phyloP scores from a whole-genome alignment of 2,888 invertebrate genomes.

The Phasia obesa region DNA sequence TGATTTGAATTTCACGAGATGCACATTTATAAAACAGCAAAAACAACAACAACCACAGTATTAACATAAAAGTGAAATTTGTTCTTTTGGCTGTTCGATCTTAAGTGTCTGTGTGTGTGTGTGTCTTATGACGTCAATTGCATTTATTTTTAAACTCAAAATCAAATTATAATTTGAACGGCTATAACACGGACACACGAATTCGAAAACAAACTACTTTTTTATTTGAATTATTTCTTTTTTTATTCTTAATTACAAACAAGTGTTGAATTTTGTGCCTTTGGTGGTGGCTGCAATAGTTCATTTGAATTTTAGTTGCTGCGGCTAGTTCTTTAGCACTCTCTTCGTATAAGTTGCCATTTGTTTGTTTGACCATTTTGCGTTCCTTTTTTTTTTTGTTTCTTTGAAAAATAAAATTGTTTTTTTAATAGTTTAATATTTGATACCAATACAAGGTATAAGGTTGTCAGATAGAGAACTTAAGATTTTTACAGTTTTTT shows the following conservation, averaged over 20 bases:
- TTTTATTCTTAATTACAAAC: slow-evolving; percentile 39
- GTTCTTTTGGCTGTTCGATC: neutral
- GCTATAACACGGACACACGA: neutral
- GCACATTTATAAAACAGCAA: slow-evolving; percentile 49
- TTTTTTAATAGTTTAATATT: neutral
- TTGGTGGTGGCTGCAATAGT: slow-evolving; percentile 8
- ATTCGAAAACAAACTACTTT: neutral
- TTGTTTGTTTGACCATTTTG: slow-evolving; percentile 44
- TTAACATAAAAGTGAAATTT: neutral
- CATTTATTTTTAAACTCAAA: slow-evolving; percentile 64
- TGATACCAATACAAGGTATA: neutral
- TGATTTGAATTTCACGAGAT: slow-evolving; percentile 63
- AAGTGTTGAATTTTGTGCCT: slow-evolving; percentile 26
- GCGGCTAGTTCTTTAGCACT: neutral
- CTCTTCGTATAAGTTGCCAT: slow-evolving; percentile 30
- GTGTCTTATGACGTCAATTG: slow-evolving; percentile 65
- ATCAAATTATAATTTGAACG: slow-evolving; percentile 51
- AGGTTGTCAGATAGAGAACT: too few species aligned
- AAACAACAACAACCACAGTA: too few species aligned
- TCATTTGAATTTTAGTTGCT: slow-evolving; percentile 29
- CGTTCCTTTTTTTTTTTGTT: neutral
- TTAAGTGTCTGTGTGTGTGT: neutral
- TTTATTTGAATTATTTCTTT: slow-evolving; percentile 32
- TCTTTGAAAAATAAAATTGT: neutral
- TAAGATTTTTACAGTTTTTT: too few species aligned